Evolutionary conservation across 2,113 vertebrate genomes (phyloP).

Genomic region (Chaenocephalus aceratus): DNA sequence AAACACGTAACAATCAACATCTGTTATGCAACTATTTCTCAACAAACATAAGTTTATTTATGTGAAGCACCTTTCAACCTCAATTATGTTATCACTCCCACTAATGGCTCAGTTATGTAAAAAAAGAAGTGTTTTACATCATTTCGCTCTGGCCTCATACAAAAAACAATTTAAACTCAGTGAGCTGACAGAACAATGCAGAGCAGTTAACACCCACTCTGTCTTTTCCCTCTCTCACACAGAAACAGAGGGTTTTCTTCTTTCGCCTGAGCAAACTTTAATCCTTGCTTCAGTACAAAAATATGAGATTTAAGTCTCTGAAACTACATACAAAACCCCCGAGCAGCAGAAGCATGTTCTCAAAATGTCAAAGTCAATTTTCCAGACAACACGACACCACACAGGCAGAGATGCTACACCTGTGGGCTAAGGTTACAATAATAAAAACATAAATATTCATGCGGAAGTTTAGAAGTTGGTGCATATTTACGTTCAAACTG

Average conservation of each 20-base stretch:
- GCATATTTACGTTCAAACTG: slow-evolving; percentile 6
- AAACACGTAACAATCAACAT: slow-evolving; percentile 36
- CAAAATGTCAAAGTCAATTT: neutral
- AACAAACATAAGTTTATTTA: slow-evolving; percentile 37
- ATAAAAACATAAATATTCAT: slow-evolving; percentile 52
- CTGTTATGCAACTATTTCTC: slow-evolving; percentile 38
- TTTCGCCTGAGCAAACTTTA: slow-evolving; percentile 3
- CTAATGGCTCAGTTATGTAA: slow-evolving; percentile 55
- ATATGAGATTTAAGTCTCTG: neutral
- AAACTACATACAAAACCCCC: neutral
- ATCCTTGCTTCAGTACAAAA: neutral
- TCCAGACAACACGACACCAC: slow-evolving; percentile 32
- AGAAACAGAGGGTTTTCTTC: neutral
- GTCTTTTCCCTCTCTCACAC: neutral
- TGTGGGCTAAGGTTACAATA: slow-evolving; percentile 46
- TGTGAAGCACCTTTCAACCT: slow-evolving; percentile 42
- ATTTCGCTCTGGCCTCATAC: slow-evolving; percentile 28
- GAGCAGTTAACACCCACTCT: slow-evolving; percentile 48
- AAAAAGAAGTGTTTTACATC: slow-evolving; percentile 39
- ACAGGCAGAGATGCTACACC: slow-evolving; percentile 24
- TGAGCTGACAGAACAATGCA: slow-evolving; percentile 29
- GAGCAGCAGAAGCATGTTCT: neutral
- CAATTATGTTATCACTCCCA: slow-evolving; percentile 34
- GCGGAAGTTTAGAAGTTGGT: slow-evolving; percentile 48
- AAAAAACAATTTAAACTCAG: slow-evolving; percentile 21